Evolutionary conservation across 2,113 vertebrate genomes (phyloP), one percentile per base, ranked within the genome.

Genomic region (Pseudopodoces humilis): DNA sequence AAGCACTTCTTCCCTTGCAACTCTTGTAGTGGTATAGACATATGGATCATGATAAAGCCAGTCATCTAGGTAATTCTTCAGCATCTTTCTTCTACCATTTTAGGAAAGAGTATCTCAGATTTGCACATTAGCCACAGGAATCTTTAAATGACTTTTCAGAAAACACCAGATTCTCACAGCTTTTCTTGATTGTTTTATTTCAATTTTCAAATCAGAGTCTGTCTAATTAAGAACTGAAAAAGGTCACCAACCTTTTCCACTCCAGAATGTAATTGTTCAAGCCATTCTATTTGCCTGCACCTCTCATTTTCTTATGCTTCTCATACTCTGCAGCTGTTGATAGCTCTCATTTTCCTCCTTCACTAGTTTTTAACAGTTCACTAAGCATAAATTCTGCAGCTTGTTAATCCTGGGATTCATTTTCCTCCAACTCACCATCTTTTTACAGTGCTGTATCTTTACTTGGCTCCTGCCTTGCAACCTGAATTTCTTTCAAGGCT

Each of bases 371-470:
- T 83, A 96, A 90, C 79, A 88, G 63, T 86, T 92, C 92, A 91
- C 79, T 47, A 95, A 91, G 63, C 68, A 86, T 77, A 90, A 88
- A 76, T 88, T 75, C 88, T 71, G 37, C 43, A 86, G 31, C 79
- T 92, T 93, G 79, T 80, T 96, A 94, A 94, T 91, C 84, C 71
- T 74, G 47, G 74, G 86, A 95, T 84, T 84, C 72, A 89, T 82
- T 80, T 93, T 82, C 83, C 56, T 94, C 39, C 80, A 90, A 92
- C 33, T 86, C 23, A 53, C 58, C 59, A 44, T 76, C 88, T 79
- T 72, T 56, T 65, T 86, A 84, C 41, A 83, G 62, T 35, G 28
- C 19, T 83, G 1, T 69, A 83, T 80, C 58, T 91, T 72, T 89
- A 47, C 77, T 85, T 89, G 75, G 68, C 59, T 96, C 11, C 64